Percentiles rank a stretch among this genome's conserved stretches.
Conservation (phyloP, 2,888 invertebrate species). For the Herminia tarsipennalis region DNA sequence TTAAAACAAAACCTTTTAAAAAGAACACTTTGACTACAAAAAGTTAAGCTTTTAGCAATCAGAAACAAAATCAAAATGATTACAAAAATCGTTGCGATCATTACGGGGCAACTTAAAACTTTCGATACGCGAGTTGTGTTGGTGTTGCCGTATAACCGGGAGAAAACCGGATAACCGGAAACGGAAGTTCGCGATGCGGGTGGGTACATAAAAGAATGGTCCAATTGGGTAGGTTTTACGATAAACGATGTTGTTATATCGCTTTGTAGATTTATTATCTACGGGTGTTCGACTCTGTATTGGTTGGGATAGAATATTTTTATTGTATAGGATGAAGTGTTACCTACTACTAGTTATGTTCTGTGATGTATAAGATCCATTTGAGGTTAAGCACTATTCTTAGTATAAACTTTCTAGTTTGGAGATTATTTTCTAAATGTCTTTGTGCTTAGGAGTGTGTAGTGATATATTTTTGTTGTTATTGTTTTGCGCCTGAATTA, state of each 20-base stretch:
- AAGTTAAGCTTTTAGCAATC: slow-evolving; percentile 6
- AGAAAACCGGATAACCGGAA: slow-evolving; percentile 30
- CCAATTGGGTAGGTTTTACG: slow-evolving; percentile 26
- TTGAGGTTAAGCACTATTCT: too few species aligned
- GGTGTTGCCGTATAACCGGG: slow-evolving; percentile 19
- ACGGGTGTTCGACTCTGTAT: too few species aligned
- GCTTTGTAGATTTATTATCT: slow-evolving; percentile 10
- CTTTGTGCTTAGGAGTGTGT: too few species aligned
- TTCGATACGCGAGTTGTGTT: slow-evolving; percentile 28
- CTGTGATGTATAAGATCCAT: too few species aligned
- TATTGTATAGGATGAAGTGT: too few species aligned
- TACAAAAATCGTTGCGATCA: slow-evolving; percentile 14
- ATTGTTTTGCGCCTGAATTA: too few species aligned
- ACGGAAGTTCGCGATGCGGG: slow-evolving; percentile 40
- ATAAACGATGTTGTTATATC: slow-evolving; percentile 20
- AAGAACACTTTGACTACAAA: neutral
- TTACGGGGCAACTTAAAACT: slow-evolving; percentile 28
- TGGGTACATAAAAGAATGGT: slow-evolving; percentile 37
- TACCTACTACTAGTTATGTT: too few species aligned
- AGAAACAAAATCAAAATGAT: slow-evolving; percentile 16
- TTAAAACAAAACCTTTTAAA: slow-evolving; percentile 7
- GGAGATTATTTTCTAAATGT: too few species aligned
- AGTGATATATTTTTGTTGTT: too few species aligned
- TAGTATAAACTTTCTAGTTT: too few species aligned
- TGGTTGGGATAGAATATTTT: too few species aligned